These are phyloP conservation scores for Drosophila suboccidentalis DNA, from an alignment of 2,888 invertebrate species.

Conservation along the genomic window DNA sequence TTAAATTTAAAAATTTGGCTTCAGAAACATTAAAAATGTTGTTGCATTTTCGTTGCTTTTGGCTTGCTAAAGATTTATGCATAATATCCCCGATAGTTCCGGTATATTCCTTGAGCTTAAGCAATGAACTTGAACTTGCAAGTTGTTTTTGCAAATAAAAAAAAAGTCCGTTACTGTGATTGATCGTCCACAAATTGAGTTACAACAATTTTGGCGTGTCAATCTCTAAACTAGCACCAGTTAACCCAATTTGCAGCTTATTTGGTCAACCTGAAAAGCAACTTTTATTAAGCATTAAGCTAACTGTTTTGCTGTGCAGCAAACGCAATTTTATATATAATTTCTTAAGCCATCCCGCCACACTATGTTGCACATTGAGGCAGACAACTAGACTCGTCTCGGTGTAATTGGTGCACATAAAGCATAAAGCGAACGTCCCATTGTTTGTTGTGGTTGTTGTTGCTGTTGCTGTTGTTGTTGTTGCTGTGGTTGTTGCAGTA, in stretches of 20 bases:
- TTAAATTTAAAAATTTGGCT: too few species aligned
- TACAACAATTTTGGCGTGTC: conserved; percentile 6
- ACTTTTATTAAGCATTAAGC: conserved; percentile 57
- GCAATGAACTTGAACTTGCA: not conserved
- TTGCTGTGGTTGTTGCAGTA: conserved; percentile 1
- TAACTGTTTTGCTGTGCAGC: conserved; percentile 10
- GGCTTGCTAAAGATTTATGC: too few species aligned
- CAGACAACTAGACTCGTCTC: conserved; percentile 24
- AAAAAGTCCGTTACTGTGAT: not conserved
- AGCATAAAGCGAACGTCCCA: conserved; percentile 37
- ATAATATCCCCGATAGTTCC: not conserved
- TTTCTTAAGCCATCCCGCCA: conserved; percentile 40
- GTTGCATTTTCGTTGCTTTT: too few species aligned
- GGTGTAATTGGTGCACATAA: conserved; percentile 70
- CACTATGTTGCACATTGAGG: conserved; percentile 74
- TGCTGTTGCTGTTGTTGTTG: not conserved
- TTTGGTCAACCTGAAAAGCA: conserved; percentile 55
- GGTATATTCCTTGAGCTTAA: not conserved
- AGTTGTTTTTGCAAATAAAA: not conserved
- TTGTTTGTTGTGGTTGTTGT: conserved; percentile 25
- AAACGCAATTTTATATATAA: conserved; percentile 8
- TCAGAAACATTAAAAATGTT: too few species aligned
- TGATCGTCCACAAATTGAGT: conserved; percentile 1
- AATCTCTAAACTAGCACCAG: conserved; percentile 37
- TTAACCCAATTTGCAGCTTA: conserved; percentile 66